phyloP scores from a whole-genome alignment of 2,888 invertebrate genomes.

The Pammene aurita region DNA sequence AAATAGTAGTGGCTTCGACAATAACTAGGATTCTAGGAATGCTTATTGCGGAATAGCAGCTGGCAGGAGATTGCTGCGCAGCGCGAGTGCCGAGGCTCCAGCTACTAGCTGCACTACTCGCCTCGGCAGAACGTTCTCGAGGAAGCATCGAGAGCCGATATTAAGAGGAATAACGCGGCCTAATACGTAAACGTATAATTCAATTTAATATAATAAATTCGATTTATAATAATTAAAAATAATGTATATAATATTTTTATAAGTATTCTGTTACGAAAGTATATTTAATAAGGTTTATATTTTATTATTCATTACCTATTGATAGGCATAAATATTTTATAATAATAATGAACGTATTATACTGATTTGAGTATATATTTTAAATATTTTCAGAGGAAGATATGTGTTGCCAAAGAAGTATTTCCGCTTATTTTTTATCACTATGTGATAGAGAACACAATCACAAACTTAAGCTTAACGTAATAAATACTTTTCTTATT shows the following conservation, averaged over 20 bases:
- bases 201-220: slow-evolving; percentile 42
- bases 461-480: slow-evolving; percentile 38
- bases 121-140: not conserved
- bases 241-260: slow-evolving; percentile 35
- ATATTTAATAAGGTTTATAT: slow-evolving; percentile 38
- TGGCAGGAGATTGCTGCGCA: not conserved
- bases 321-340: slow-evolving; percentile 63
- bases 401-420: slow-evolving; percentile 69
- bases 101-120: not conserved
- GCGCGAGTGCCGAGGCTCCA: not conserved
- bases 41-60: slow-evolving; percentile 18
- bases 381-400: slow-evolving; percentile 67
- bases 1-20: slow-evolving; percentile 18
- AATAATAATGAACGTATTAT: slow-evolving; percentile 38
- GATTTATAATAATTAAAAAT: slow-evolving; percentile 40
- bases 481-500: slow-evolving; percentile 46
- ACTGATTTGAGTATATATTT: slow-evolving; percentile 44
- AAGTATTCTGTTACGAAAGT: slow-evolving; percentile 37
- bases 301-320: slow-evolving; percentile 51
- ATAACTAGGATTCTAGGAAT: slow-evolving; percentile 9
- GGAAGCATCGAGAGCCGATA: slow-evolving; percentile 13
- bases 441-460: slow-evolving; percentile 40
- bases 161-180: slow-evolving; percentile 24
- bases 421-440: slow-evolving; percentile 46
- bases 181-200: slow-evolving; percentile 30